Conservation (phyloP, 2,888 invertebrate genomes). For the Calephelis perditalis region DNA sequence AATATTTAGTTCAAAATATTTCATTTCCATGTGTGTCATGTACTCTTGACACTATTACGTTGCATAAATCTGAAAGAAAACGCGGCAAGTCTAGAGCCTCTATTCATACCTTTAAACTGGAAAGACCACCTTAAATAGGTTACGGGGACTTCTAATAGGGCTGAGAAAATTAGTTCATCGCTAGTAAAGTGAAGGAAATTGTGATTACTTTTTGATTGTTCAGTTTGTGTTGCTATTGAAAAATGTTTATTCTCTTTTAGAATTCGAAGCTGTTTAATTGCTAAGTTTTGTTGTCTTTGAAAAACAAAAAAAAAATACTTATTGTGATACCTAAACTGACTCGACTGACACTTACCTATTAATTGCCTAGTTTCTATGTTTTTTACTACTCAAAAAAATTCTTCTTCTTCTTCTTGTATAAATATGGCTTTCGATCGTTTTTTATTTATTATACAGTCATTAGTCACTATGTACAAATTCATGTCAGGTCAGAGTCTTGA, state of each 20-base stretch:
- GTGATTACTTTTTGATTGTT: constrained; percentile 5
- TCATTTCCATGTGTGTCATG: not conserved
- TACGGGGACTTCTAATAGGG: constrained; percentile 6
- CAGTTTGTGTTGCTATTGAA: not conserved
- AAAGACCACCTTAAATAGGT: constrained; percentile 11
- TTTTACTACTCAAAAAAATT: too few species aligned
- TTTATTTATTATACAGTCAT: too few species aligned
- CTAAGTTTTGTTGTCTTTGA: too few species aligned
- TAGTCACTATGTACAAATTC: too few species aligned
- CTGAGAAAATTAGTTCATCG: constrained; percentile 10
- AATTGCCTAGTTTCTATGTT: too few species aligned
- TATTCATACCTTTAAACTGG: constrained; percentile 10
- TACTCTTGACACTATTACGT: not conserved
- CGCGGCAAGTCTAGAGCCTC: constrained; percentile 3
- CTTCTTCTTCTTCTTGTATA: too few species aligned
- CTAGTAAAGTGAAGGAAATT: constrained; percentile 1
- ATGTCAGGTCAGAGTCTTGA: too few species aligned
- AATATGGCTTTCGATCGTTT: too few species aligned
- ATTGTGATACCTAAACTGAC: too few species aligned
- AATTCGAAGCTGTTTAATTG: not conserved
- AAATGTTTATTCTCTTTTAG: not conserved
- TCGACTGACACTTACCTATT: too few species aligned
- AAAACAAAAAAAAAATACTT: too few species aligned
- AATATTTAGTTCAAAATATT: not conserved
- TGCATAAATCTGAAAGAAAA: constrained; percentile 3